phyloP scores from a whole-genome alignment of 2,113 vertebrate genomes.

The Ailuropoda melanoleuca region DNA sequence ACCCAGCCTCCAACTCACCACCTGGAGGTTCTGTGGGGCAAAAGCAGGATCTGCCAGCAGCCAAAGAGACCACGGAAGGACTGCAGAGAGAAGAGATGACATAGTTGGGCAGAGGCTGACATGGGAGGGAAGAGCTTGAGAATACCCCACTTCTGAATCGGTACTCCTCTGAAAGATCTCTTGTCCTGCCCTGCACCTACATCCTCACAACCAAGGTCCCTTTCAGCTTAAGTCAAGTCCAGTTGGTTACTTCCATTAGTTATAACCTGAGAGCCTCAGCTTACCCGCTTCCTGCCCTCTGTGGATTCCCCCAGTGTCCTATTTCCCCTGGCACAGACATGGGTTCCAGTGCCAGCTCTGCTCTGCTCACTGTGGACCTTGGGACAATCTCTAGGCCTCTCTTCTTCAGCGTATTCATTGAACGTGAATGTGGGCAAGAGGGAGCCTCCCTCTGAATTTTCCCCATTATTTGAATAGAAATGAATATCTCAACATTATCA shows the following conservation, averaged over 20 bases:
- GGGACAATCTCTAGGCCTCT: not conserved
- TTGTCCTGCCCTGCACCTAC: not conserved
- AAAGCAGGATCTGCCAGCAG: not conserved
- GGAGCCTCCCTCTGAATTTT: not conserved
- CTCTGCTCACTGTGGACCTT: not conserved
- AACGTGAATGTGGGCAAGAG: not conserved
- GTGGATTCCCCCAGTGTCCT: too few species aligned
- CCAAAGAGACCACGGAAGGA: not conserved
- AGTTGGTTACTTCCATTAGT: not conserved
- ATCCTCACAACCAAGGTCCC: not conserved
- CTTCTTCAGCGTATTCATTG: not conserved
- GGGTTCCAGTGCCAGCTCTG: not conserved
- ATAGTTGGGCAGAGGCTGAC: not conserved
- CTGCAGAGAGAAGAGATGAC: not conserved
- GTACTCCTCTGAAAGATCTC: not conserved
- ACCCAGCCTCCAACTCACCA: not conserved
- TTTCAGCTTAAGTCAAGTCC: not conserved
- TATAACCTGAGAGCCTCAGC: not conserved
- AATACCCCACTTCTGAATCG: not conserved
- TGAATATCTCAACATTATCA: not conserved
- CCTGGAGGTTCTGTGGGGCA: not conserved
- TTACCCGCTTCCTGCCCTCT: not conserved
- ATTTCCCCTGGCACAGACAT: rapidly evolving
- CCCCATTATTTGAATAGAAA: not conserved
- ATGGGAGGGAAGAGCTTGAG: rapidly evolving